These are phyloP conservation scores for Pteruthius melanotis DNA, from an alignment of 2,113 vertebrate species.

Conservation along the genomic window DNA sequence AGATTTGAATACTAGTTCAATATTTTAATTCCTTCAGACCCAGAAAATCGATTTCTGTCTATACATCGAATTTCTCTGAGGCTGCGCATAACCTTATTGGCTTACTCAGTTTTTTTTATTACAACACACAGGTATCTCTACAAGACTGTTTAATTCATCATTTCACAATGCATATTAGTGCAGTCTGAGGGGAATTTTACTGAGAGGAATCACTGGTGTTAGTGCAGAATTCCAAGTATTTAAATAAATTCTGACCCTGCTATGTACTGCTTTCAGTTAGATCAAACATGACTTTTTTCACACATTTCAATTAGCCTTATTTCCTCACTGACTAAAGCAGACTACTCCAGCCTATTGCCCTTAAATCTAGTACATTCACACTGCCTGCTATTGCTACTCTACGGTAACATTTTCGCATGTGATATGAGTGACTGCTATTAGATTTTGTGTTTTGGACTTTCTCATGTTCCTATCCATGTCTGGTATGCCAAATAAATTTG, in stretches of 20 bases:
- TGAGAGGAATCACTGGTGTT: not conserved
- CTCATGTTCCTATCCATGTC: not conserved
- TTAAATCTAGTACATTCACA: not conserved
- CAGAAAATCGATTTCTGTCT: not conserved
- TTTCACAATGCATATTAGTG: not conserved
- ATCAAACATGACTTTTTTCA: slow-evolving; percentile 28
- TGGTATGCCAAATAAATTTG: slow-evolving; percentile 23
- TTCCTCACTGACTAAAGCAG: slow-evolving; percentile 35
- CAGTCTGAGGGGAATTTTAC: not conserved
- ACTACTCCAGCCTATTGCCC: not conserved
- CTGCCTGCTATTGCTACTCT: not conserved
- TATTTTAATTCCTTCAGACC: not conserved
- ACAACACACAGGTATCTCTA: slow-evolving; percentile 3
- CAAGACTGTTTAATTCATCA: not conserved
- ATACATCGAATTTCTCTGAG: not conserved
- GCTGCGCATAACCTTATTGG: not conserved
- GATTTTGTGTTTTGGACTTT: slow-evolving; percentile 21
- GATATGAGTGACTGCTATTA: not conserved
- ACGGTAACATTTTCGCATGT: not conserved
- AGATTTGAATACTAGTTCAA: not conserved
- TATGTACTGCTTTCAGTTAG: not conserved
- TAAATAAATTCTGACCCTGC: slow-evolving; percentile 39
- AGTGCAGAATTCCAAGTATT: slow-evolving; percentile 35
- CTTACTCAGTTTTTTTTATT: not conserved
- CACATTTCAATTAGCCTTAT: slow-evolving; percentile 36